A percentile compares a stretch with the other conserved stretches of the same genome.
phyloP scores from a whole-genome alignment of 2,888 invertebrate genomes.

The Tinea trinotella region DNA sequence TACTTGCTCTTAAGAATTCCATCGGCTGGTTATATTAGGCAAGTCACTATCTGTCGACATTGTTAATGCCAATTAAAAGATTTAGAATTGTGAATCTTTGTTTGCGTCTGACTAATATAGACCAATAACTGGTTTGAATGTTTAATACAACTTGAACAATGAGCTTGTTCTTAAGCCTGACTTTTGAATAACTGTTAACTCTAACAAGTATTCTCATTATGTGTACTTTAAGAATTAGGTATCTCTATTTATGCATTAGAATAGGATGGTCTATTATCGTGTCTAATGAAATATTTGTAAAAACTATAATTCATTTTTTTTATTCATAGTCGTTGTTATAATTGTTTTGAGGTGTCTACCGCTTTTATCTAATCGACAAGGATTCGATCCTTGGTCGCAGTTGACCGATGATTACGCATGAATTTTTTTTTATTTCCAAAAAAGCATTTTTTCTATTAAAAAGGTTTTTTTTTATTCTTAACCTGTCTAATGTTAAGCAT shows the following conservation, averaged over 20 bases:
- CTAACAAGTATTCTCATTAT: conserved; percentile 3
- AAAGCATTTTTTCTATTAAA: too few species aligned
- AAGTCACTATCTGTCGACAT: conserved; percentile 69
- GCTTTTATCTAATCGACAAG: too few species aligned
- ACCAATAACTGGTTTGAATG: conserved; percentile 27
- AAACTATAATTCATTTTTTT: too few species aligned
- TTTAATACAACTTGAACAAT: neutral
- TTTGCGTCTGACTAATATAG: conserved; percentile 60
- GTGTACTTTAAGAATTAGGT: neutral
- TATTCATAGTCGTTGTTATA: too few species aligned
- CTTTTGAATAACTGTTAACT: conserved; percentile 9
- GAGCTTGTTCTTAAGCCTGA: conserved; percentile 6
- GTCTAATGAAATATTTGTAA: too few species aligned
- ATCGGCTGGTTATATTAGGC: conserved; percentile 51
- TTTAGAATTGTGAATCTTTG: conserved; percentile 66
- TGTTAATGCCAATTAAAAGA: conserved; percentile 72
- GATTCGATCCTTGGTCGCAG: too few species aligned
- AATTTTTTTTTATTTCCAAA: too few species aligned
- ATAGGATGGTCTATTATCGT: too few species aligned
- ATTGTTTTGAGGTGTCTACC: too few species aligned
- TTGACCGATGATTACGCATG: too few species aligned
- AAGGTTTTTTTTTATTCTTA: too few species aligned
- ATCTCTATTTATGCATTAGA: neutral
- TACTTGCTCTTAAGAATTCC: conserved; percentile 49
- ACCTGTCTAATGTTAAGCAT: too few species aligned